Evolutionary conservation across 2,888 invertebrate genomes (phyloP).

Genomic region (Andricus quercusramuli): DNA sequence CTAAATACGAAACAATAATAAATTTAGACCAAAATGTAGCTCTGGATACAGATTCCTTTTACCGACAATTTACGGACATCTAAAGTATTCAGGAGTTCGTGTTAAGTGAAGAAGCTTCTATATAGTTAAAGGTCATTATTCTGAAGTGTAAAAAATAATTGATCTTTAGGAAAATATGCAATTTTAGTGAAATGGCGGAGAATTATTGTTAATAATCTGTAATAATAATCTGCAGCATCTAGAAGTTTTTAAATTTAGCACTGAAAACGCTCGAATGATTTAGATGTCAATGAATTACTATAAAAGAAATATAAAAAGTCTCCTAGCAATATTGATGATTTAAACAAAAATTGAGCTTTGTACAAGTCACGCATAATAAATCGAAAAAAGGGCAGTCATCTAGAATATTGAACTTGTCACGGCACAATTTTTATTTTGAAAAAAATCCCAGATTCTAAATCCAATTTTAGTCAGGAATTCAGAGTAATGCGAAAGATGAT

Average conservation of each 20-base stretch:
- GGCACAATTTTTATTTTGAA: too few species aligned
- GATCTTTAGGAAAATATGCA: too few species aligned
- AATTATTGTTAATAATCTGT: too few species aligned
- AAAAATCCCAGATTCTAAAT: not conserved
- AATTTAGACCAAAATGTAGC: not conserved
- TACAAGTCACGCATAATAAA: too few species aligned
- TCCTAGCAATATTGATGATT: too few species aligned
- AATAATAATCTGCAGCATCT: not conserved
- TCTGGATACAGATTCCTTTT: not conserved
- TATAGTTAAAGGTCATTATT: not conserved
- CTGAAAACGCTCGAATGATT: fast-evolving
- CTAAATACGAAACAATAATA: not conserved
- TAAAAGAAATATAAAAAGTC: not conserved
- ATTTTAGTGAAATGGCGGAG: too few species aligned
- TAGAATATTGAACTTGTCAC: too few species aligned
- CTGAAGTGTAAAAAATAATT: too few species aligned
- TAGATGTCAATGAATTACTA: not conserved
- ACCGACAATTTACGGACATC: not conserved
- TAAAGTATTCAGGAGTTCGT: not conserved
- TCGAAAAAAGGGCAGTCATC: too few species aligned
- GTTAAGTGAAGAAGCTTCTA: not conserved
- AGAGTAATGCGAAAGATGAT: not conserved
- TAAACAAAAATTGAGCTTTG: not conserved
- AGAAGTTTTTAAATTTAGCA: not conserved
- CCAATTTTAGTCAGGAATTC: not conserved